Base-by-base conservation (phyloP, 2,797 vertebrate genomes). In the Botia almorhae region DNA sequence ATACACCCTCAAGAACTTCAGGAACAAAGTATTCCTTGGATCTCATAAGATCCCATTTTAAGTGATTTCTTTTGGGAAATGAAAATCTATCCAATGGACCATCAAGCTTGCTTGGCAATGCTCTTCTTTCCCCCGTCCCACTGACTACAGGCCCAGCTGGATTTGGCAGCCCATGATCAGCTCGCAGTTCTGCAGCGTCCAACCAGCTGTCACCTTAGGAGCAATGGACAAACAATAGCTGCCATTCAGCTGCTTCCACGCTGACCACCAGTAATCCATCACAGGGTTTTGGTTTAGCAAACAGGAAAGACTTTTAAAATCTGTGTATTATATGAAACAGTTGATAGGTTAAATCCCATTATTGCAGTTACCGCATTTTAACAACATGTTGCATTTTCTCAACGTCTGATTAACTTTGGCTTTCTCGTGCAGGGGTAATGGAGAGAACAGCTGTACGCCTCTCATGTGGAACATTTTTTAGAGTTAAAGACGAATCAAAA, bases 81-180 rank as follows among this genome's bases (percentile, higher is more conserved):
- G 80, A 81, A 80, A 87, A 88, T 86, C 80, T 89, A 82, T 87
- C 88, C 87, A 92, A 73, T 80, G 85, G 89, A 92, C 88, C 89
- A 91, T 91, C 89, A 91, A 89, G 83, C 72, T 83, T 74, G 64
- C 64, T 87, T 88, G 87, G 78, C 82, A 82, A 50, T 50, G 39
- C 68, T 48, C 60, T 53, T 36, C 21, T 23, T 29, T 55, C n/a
- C 76, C 78, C 48, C 76, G 76, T 50, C 73, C 56, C 58, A 12
- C 26, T 82, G 74, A 67, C 50, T 72, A 50, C 26, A 65, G 23
- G 74, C 71, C 69, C 53, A 70, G 67, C 50, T 74, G 72, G 33
- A 48, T 81, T 60, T 61, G 60, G 69, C 74, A 80, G 36, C 19
- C 75, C 63, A 39, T 23, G 23, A 48, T 53, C 29, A 67, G 17